Evolutionary conservation across 1,140 invertebrate species (phyloP).

Genomic region (Drosophila pseudoananassae): DNA sequence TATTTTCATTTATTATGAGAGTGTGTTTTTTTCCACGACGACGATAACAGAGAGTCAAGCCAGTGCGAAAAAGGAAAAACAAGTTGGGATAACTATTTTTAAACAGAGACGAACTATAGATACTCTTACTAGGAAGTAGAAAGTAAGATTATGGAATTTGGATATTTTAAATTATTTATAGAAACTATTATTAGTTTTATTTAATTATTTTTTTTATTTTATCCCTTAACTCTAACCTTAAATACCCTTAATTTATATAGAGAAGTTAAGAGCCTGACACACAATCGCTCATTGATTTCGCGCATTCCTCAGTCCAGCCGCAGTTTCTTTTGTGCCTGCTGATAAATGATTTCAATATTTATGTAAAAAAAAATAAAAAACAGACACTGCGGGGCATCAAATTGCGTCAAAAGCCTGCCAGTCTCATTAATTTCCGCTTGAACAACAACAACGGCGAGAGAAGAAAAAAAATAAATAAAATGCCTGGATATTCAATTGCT

Average conservation of each 20-base stretch:
- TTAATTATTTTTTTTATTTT: too few species aligned
- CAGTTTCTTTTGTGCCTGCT: conserved; percentile 56
- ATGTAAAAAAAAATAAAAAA: conserved; percentile 27
- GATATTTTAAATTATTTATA: too few species aligned
- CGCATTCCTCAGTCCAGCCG: conserved; percentile 22
- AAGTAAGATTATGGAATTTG: too few species aligned
- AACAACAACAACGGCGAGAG: conserved; percentile 13
- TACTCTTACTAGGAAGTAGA: background rate
- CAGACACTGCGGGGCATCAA: conserved; percentile 69
- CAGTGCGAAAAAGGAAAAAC: conserved; percentile 1
- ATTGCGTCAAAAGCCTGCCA: conserved; percentile 75
- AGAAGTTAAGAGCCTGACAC: conserved; percentile 7
- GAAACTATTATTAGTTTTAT: background rate
- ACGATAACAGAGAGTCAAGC: conserved; percentile 7
- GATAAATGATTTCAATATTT: conserved; percentile 78
- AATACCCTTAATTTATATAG: background rate
- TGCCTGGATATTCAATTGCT: conserved; percentile 71
- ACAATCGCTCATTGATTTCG: conserved; percentile 65
- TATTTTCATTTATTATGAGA: conserved; percentile 58
- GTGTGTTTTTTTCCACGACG: conserved; percentile 19
- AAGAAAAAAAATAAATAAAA: conserved; percentile 42
- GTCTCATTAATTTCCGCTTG: conserved; percentile 71
- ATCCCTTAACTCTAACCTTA: too few species aligned
- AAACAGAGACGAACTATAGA: background rate
- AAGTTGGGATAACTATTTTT: background rate